phyloP scores from a whole-genome alignment of 2,888 invertebrate species.

The Uloborus plumipes region DNA sequence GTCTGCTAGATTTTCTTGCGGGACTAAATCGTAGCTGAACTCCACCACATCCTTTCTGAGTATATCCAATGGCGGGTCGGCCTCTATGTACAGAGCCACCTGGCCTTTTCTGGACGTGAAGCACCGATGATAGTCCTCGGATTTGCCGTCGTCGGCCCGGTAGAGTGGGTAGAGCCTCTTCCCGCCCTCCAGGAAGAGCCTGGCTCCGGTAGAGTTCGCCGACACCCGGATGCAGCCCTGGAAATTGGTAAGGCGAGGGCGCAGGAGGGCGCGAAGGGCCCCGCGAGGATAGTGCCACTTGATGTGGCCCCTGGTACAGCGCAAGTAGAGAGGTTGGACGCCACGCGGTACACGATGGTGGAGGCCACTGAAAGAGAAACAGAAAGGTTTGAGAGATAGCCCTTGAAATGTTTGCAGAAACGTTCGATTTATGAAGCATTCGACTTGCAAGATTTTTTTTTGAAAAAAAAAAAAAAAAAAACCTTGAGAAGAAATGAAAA shows the following conservation, averaged over 20 bases:
- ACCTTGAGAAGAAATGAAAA: too few relatives aligned
- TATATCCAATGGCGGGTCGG: conserved; percentile 69
- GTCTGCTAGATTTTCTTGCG: conserved; percentile 50
- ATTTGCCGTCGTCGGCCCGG: conserved; percentile 73
- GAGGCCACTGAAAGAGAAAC: conserved; percentile 29
- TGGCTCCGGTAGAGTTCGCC: conserved; percentile 71
- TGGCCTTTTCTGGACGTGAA: conserved; percentile 78
- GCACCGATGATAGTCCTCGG: conserved; percentile 71
- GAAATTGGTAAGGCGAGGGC: conserved; percentile 75
- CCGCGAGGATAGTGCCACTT: conserved; percentile 83
- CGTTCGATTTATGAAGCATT: too few relatives aligned
- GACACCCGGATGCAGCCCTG: conserved; percentile 79
- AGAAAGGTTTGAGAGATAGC: not conserved
- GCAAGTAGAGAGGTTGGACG: conserved; percentile 82
- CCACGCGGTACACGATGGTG: conserved; percentile 73
- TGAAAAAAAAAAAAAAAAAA: not conserved
- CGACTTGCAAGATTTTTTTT: not conserved
- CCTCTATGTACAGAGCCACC: conserved; percentile 79
- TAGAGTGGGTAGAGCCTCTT: conserved; percentile 76
- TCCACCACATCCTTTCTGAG: conserved; percentile 75
- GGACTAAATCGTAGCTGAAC: conserved; percentile 80
- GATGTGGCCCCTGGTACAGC: conserved; percentile 81
- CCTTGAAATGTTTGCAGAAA: not conserved
- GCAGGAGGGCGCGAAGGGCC: conserved; percentile 79
- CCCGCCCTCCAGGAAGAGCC: conserved; percentile 79